These are phyloP conservation scores for Xylophagus ater DNA, from an alignment of 2,888 invertebrate genomes.

Conservation along the genomic window DNA sequence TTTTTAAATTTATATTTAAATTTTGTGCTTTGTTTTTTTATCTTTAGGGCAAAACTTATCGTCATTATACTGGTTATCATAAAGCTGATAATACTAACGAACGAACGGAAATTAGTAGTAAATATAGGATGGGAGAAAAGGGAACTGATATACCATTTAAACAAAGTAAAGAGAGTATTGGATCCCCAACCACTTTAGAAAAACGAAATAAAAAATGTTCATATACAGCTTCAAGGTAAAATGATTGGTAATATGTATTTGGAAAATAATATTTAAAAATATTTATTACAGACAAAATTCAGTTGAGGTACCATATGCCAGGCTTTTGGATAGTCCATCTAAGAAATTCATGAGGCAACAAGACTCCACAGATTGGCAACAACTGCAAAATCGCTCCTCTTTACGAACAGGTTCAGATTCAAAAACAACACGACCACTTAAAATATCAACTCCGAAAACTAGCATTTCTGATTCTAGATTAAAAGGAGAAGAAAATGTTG, in stretches of 20 bases:
- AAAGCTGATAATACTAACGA: too few relatives aligned
- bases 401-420: conserved; percentile 45
- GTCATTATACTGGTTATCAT: too few relatives aligned
- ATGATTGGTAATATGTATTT: too few relatives aligned
- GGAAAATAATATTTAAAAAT: too few relatives aligned
- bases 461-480: conserved; percentile 78
- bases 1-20: too few relatives aligned
- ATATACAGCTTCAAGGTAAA: conserved; percentile 34
- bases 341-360: conserved; percentile 31
- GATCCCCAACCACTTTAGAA: conserved; percentile 36
- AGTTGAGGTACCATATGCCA: conserved; percentile 60
- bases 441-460: conserved; percentile 60
- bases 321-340: conserved; percentile 56
- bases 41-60: too few relatives aligned
- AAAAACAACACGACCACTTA: conserved; percentile 22
- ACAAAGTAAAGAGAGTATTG: conserved; percentile 37
- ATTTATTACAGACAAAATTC: conserved; percentile 33
- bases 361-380: conserved; percentile 41
- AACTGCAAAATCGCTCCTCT: not conserved
- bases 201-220: conserved; percentile 49
- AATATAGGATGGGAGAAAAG: conserved; percentile 29
- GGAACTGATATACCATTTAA: conserved; percentile 22
- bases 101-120: too few relatives aligned
- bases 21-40: too few relatives aligned
- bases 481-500: conserved; percentile 61